These are phyloP conservation scores for Leptobrachium ailaonicum DNA, from an alignment of 2,113 vertebrate genomes.

Conservation along the genomic window DNA sequence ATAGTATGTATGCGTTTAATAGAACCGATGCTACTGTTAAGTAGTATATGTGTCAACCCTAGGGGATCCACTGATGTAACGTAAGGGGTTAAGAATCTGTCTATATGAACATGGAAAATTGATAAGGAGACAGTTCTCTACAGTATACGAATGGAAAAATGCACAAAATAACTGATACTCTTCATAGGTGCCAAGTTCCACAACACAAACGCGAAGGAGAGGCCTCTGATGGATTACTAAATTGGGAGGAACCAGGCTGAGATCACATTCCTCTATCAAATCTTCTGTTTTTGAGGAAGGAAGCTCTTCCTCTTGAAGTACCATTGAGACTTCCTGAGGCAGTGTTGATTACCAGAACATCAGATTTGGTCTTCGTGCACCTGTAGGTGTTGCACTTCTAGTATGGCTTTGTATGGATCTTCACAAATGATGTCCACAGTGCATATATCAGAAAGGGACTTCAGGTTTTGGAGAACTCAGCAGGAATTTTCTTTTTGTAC, in stretches of 20 bases:
- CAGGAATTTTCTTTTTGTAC: slow-evolving; percentile 79
- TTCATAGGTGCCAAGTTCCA: slow-evolving; percentile 78
- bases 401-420: slow-evolving; percentile 81
- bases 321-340: background rate
- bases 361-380: slow-evolving; percentile 71
- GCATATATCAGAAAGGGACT: slow-evolving; percentile 77
- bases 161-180: too few species aligned
- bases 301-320: slow-evolving; percentile 41
- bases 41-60: too few species aligned
- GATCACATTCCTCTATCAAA: slow-evolving; percentile 46
- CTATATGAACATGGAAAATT: too few species aligned
- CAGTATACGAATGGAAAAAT: too few species aligned
- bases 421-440: slow-evolving; percentile 75
- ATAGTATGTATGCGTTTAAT: too few species aligned
- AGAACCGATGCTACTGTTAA: too few species aligned
- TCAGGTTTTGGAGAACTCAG: slow-evolving; percentile 73
- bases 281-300: background rate
- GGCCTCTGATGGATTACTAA: slow-evolving; percentile 73
- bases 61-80: too few species aligned
- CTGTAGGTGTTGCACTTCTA: too few species aligned
- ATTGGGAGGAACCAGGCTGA: slow-evolving; percentile 63
- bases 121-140: too few species aligned
- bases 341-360: slow-evolving; percentile 50
- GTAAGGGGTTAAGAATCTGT: too few species aligned
- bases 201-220: slow-evolving; percentile 81